Evolutionary conservation across 2,797 vertebrate genomes (phyloP), one percentile per base, ranked within the genome.

Genomic region (Nyctibius grandis): DNA sequence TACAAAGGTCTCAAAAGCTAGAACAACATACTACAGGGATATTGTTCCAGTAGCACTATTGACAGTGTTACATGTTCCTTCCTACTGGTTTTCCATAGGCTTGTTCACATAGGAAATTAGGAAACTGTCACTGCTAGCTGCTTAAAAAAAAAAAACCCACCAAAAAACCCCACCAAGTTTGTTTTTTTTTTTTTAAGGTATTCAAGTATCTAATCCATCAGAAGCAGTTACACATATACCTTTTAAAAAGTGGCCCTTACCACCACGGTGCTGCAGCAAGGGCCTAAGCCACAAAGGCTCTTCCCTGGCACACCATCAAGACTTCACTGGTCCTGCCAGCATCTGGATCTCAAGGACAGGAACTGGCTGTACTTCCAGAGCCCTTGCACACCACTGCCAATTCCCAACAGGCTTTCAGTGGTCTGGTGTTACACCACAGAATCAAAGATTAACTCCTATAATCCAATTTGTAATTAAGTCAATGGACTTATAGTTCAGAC

Each of bases 391-490:
- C 22, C 0, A 0, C 73, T 90, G 85, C 91, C 88, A 94, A 83
- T 51, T 85, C 67, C 86, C 3, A 2, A 56, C 63, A 70, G 82
- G 73, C 81, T 93, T 85, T 67, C 73, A 77, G 83, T 42, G 82
- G 83, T 23, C 85, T 91, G 76, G 36, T 63, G 67, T 65, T 93
- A 93, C 74, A 92, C 83, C 88, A 56, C 40, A 16, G 77, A 96
- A 90, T 73, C 51, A 13, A 79, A 90, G 89, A 94, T 91, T 94
- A 96, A 88, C 83, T 96, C 59, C 63, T 67, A 40, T 91, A 96
- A 97, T 91, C 94, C 91, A 95, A 95, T 97, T 88, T 96, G 85
- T 92, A 92, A 96, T 93, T 86, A 95, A 97, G 91, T 89, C 91
- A 92, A 90, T 40, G 5, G 84, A 61, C 23, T 91, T 70, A 63